Conservation (phyloP, 2,797 vertebrate species). For the Rhabdophis nuchalis region DNA sequence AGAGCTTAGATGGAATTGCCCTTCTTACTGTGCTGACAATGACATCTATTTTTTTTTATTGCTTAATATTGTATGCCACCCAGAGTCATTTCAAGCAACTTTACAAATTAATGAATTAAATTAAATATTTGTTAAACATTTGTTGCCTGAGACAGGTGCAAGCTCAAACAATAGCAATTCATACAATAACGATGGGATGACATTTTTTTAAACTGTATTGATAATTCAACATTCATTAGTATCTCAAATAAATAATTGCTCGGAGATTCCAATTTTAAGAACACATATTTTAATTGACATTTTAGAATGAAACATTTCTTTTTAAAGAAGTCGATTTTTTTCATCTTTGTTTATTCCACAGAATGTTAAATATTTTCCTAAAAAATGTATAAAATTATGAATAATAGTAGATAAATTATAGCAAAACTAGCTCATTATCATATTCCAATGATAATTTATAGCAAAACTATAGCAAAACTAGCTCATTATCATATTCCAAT, state of each 20-base stretch:
- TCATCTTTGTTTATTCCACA: background rate
- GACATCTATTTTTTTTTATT: rapidly evolving
- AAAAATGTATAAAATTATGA: background rate
- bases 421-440: background rate
- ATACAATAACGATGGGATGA: background rate
- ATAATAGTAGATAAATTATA: background rate
- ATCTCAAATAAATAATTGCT: background rate
- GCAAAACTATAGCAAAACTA: background rate
- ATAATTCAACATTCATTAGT: background rate
- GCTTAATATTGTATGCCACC: background rate
- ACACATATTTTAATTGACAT: background rate
- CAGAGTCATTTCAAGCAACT: background rate
- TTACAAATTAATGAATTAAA: background rate
- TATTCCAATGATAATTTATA: too few relatives aligned
- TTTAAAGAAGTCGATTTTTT: background rate
- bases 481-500: background rate
- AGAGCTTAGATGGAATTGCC: background rate
- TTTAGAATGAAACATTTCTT: background rate
- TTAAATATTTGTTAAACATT: background rate
- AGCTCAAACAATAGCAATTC: background rate
- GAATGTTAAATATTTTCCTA: background rate
- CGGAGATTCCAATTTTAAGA: background rate
- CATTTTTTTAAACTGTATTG: background rate
- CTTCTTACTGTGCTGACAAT: background rate
- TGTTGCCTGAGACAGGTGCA: background rate